A percentile compares a stretch with the other conserved stretches of the same genome.
phyloP scores from a whole-genome alignment of 92 coral and sea anemone genomes.

The Phenganax stokvisi region DNA sequence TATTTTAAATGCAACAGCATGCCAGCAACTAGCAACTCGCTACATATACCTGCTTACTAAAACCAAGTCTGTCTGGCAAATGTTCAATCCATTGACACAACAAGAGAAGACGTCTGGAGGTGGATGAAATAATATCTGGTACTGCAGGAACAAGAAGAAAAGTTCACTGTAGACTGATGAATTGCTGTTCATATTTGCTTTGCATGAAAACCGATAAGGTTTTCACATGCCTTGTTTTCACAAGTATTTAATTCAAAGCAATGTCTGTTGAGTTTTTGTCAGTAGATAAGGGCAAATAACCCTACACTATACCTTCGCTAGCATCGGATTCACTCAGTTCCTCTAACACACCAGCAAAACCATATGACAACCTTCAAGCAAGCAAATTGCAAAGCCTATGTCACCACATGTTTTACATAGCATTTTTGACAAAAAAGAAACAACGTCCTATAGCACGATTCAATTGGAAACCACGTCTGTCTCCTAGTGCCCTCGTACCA shows the following conservation, averaged over 20 bases:
- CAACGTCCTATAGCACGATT: too few species aligned
- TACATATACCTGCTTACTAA: slow-evolving; percentile 13
- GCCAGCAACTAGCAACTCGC: too few species aligned
- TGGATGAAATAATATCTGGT: slow-evolving; percentile 20
- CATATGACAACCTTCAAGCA: slow-evolving; percentile 30
- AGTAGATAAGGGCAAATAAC: too few species aligned
- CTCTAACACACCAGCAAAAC: slow-evolving; percentile 36
- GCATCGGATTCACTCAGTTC: slow-evolving; percentile 25
- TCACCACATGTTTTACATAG: neutral
- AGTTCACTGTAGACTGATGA: too few species aligned
- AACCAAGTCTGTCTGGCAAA: neutral
- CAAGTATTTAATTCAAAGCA: too few species aligned
- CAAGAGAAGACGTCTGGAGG: slow-evolving; percentile 11
- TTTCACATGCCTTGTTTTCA: too few species aligned
- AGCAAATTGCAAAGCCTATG: neutral
- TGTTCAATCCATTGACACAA: slow-evolving; percentile 22
- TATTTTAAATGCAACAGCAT: too few species aligned
- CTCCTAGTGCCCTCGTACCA: neutral
- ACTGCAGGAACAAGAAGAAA: neutral
- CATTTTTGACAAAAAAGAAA: too few species aligned
- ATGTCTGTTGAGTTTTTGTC: too few species aligned
- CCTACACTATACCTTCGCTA: slow-evolving; percentile 10
- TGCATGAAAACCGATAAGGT: too few species aligned
- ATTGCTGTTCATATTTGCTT: too few species aligned
- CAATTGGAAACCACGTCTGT: too few species aligned